Evolutionary conservation across 2,888 invertebrate species (phyloP), one percentile per base, ranked within the genome.

Genomic region (Orchesellides sinensis): DNA sequence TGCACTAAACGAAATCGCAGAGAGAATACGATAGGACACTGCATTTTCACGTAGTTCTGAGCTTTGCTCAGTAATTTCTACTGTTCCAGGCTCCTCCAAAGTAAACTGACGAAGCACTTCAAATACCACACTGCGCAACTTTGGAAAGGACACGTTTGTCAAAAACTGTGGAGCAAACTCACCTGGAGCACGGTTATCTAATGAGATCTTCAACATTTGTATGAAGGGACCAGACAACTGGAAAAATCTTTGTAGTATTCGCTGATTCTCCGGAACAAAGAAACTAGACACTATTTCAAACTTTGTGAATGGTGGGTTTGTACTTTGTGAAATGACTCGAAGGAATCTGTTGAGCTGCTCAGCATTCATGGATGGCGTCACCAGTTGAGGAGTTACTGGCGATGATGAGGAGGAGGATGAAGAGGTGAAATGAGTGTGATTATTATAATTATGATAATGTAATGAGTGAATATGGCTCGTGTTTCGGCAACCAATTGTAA

Each of bases 221-320:
- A 83, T 59, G 61, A 61, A 83, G 2, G 74, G 70, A 29, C 79
- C 63, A 32, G 54, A 45, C 14, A 61, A 32, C n/a, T 52, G 52
- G 45, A 83, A 83, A 63, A 83, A 80, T 40, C 32, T 29, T 5
- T 74, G 73, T 3, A 83, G 66, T 17, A 83, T 35, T 10, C 23
- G 17, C 19, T 83, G 69, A 40, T 83, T 83, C 27, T 74, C 74
- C 6, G 74, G 72, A 45, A 63, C 59, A 52, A 83, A 83, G 69
- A 83, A 83, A 25, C 79, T 83, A 1, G 83, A 80, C 8, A 75
- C 69, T 21, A 83, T 80, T 56, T 80, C 79, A 63, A 52, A 83
- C 21, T 83, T 83, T 68, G 74, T 70, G 52, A 74, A 83, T 1
- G 83, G 83, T 21, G 83, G 79, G 56, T 74, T 72, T 65, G 73